phyloP scores from a whole-genome alignment of 2,888 invertebrate genomes.

The Craniophora ligustri region DNA sequence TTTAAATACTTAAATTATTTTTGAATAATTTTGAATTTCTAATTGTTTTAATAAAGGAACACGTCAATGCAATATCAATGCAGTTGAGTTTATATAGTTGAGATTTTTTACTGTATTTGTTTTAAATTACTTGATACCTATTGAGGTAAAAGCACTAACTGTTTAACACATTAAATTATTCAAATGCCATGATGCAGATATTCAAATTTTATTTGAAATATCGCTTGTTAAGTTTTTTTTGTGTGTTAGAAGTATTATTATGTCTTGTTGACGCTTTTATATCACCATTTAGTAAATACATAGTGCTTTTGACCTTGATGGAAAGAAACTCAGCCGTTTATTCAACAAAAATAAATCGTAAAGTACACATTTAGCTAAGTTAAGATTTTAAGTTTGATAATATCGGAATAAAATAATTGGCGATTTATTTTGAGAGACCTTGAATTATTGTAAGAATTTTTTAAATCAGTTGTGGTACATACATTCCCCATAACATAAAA shows the following conservation, averaged over 20 bases:
- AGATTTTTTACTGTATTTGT: conserved; percentile 25
- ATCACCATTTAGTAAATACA: neutral
- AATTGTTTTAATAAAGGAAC: conserved; percentile 1
- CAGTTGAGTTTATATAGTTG: conserved; percentile 38
- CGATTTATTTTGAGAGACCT: conserved; percentile 40
- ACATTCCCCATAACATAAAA: conserved; percentile 48
- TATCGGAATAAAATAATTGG: conserved; percentile 14
- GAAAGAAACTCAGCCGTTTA: conserved; percentile 44
- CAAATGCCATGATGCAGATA: too few species aligned
- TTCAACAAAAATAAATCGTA: conserved; percentile 38
- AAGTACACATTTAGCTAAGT: conserved; percentile 40
- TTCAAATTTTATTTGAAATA: too few species aligned
- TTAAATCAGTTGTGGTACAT: conserved; percentile 39
- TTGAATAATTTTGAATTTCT: neutral
- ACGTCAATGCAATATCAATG: conserved; percentile 35
- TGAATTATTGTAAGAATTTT: conserved; percentile 42
- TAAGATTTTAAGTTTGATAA: conserved; percentile 35
- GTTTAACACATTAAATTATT: neutral
- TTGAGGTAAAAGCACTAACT: neutral
- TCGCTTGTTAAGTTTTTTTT: neutral
- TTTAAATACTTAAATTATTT: neutral
- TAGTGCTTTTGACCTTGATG: neutral
- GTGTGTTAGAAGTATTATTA: neutral
- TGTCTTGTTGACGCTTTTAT: neutral
- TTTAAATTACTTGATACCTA: conserved; percentile 25